Conservation (phyloP, 2,113 vertebrate species). For the Conger conger region DNA sequence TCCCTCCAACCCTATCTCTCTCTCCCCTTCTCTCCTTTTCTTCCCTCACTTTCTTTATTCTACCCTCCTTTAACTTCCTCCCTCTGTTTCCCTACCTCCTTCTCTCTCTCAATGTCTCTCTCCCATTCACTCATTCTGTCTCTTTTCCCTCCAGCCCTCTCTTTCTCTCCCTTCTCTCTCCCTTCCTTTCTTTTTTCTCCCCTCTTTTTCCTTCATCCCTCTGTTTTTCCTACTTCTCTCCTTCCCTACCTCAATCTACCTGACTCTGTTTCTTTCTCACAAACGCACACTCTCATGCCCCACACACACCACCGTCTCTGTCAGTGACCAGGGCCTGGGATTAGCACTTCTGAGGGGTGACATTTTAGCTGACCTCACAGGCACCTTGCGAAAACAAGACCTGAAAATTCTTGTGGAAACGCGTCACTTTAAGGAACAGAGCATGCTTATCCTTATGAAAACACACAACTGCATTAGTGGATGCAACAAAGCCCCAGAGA, state of each 20-base stretch:
- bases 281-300: no score
- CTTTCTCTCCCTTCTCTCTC: no score
- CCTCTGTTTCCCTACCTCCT: background rate
- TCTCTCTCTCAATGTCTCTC: background rate
- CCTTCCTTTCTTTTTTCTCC: no score
- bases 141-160: no score
- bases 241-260: no score
- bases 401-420: constrained; percentile 64
- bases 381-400: constrained; percentile 65
- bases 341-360: constrained; percentile 75
- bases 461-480: constrained; percentile 63
- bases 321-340: constrained; percentile 69
- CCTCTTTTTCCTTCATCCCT: no score
- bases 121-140: no score
- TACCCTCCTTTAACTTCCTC: background rate
- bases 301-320: constrained; percentile 52
- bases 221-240: no score
- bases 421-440: constrained; percentile 57
- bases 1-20: constrained; percentile 36
- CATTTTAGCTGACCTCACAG: constrained; percentile 70
- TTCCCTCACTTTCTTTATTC: no score
- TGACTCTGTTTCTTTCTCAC: background rate
- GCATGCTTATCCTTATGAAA: constrained; percentile 53
- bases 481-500: constrained; percentile 56
- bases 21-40: constrained; percentile 25